Base-by-base conservation (phyloP, 2,888 invertebrate species). In the Cheilosia urbana region DNA sequence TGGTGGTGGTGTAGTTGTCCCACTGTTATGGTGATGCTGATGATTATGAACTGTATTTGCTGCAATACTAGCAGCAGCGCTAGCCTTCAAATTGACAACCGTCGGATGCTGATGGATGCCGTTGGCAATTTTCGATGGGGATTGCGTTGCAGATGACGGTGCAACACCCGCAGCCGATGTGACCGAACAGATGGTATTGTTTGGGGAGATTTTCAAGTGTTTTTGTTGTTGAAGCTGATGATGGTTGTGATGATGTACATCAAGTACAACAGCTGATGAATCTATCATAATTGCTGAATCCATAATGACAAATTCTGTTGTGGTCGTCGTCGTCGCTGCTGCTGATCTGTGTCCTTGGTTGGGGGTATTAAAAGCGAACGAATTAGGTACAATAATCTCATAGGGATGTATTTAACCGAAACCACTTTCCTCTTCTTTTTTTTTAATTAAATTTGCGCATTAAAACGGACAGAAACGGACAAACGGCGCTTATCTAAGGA, bases 201-300 rank as follows among this genome's bases (percentile, higher is more conserved):
- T 80, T 11, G 73, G 73, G 47, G 75, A 80, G 65, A 53, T 85
- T 77, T 66, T 81, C 42, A 80, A 81, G 62, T 85, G 76, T 55
- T 76, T 79, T 30, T 88, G 89, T 4, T 89, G 89, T 2, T 88
- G 89, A 49, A 88, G 82, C 57, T 88, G 89, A 24, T 85, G 85
- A 51, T 85, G 88, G 17, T 87, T 88, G 17, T 88, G 89, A 58
- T 89, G 89, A 47, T 89, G 87, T 11, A 88, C 87, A 69, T 90
- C 90, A 30, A 73, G 77, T 40, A 66, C 87, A 87, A 49, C 76
- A 88, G 89, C 68, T 88, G 90, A 78, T 88, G 88, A 83, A 88
- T 88, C 89, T 62, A 90, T 89, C 90, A 91, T 89, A 87, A 91
- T 88, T 87, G 89, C 89, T 71, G 88, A 88, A 87, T 91, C 91